Conservation (phyloP, 2,888 invertebrate genomes). For the Drosophila diplacantha region DNA sequence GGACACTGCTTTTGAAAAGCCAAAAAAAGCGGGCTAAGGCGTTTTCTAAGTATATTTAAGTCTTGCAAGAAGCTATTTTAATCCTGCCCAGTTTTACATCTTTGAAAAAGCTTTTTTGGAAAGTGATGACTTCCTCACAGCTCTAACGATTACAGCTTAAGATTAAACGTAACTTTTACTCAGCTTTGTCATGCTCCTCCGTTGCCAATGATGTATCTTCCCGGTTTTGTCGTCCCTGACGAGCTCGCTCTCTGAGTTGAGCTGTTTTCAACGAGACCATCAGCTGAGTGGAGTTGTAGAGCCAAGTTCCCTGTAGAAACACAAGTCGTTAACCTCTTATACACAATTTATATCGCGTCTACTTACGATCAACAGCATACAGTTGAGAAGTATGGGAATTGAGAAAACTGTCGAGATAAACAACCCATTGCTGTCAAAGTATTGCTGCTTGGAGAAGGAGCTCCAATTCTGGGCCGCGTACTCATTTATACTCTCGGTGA, state of each 20-base stretch:
- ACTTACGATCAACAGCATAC: conserved; percentile 96
- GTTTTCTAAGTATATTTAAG: background rate
- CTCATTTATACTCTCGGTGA: conserved; percentile 93
- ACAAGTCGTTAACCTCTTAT: background rate
- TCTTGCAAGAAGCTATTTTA: background rate
- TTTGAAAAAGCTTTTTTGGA: background rate
- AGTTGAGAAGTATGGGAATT: conserved; percentile 93
- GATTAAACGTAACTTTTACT: conserved; percentile 28
- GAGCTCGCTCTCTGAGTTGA: conserved; percentile 84
- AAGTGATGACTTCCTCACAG: conserved; percentile 15
- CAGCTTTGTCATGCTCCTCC: conserved; percentile 27
- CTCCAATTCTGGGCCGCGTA: conserved; percentile 92
- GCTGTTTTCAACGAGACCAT: conserved; percentile 91
- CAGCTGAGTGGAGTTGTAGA: conserved; percentile 91
- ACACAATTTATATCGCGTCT: background rate
- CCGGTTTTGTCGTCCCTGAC: conserved; percentile 76
- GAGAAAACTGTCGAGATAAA: conserved; percentile 96
- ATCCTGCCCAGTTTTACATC: background rate
- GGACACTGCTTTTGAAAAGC: too few relatives aligned
- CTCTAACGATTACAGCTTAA: conserved; percentile 4
- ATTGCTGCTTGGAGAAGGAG: conserved; percentile 92
- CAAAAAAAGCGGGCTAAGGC: too few relatives aligned
- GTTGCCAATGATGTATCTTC: background rate
- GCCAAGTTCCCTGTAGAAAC: conserved; percentile 87
- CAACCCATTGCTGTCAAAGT: conserved; percentile 94